Base-by-base conservation (phyloP, 2,888 invertebrate species). In the Drosophila paramelanica region DNA sequence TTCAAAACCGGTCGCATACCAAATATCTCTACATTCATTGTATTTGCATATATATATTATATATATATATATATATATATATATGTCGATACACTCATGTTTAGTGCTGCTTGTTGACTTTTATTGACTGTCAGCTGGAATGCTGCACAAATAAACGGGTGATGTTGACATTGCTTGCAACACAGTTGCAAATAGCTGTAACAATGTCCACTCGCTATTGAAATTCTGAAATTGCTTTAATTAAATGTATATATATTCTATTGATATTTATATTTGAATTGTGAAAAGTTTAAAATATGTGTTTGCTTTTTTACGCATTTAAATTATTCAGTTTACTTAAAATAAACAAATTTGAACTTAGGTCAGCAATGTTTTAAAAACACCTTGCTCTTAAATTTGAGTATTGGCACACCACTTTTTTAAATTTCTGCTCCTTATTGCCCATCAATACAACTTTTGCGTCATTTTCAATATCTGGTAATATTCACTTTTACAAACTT, bases 101-200 rank as follows among this genome's bases (percentile, higher is more conserved):
- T 45, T 27, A 46, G 47, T 68, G 75, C 41, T 45, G 51, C 60
- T 58, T 64, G 75, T 73, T 88, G 84, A 60, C 81, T 76, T 79
- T 76, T 75, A 79, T 88, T 62, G 60, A 49, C 66, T 60, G 58
- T 45, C 49, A 47, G 23, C 33, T 55, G 52, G 25, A 66, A 42
- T 46, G 42, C 50, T 62, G 58, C 41, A 39, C 49, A 70, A 64
- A 61, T 56, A 67, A 65, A 67, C 43, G 47, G 31, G 25, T 47
- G 50, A 27, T 56, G 36, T 72, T 60, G 53, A 57, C 56, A 50
- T 73, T 74, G 55, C 53, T 20, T 50, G 56, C 56, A 67, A 56
- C 67, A 50, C 43, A 14, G 20, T 36, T 46, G 49, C 53, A 42
- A 46, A 46, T 59, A 59, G 46, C 73, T 57, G 31, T 11, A 71